A percentile compares a stretch with the other conserved stretches of the same genome.
These are phyloP conservation scores for Drosophila teissieri DNA, from an alignment of 1,140 invertebrate species.

Conservation along the genomic window DNA sequence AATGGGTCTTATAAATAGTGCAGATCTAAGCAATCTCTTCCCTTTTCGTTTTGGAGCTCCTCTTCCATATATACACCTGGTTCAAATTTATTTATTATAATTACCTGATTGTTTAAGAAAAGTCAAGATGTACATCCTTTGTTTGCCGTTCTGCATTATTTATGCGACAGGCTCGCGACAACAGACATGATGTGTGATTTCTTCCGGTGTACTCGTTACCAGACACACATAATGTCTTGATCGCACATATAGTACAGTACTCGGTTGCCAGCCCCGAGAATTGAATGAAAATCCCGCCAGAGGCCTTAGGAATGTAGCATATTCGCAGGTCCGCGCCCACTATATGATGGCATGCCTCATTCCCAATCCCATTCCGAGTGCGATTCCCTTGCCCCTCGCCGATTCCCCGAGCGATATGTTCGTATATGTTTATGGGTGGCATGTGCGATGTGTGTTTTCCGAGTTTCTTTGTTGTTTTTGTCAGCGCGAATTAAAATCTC, in stretches of 20 bases:
- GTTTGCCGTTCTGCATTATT: neutral
- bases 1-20: neutral
- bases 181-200: constrained; percentile 12
- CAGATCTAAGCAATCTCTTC: neutral
- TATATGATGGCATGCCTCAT: constrained; percentile 17
- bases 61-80: too few species aligned
- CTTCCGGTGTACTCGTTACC: constrained; percentile 30
- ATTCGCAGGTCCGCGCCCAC: constrained; percentile 57
- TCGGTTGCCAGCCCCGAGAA: constrained; percentile 55
- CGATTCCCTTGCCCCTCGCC: neutral
- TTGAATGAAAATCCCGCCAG: constrained; percentile 73
- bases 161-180: constrained; percentile 9
- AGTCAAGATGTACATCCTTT: neutral
- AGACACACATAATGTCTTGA: constrained; percentile 44
- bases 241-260: constrained; percentile 10
- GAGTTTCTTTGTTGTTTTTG: constrained; percentile 66
- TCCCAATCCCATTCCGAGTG: neutral
- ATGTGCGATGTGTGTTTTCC: constrained; percentile 32
- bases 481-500: constrained; percentile 55
- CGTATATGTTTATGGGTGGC: constrained; percentile 24
- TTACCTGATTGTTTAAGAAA: neutral
- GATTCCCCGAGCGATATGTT: neutral
- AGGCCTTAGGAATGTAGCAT: constrained; percentile 74
- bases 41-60: neutral
- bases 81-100: neutral